Evolutionary conservation across 2,797 vertebrate genomes (phyloP).

Genomic region (Macropodus opercularis): DNA sequence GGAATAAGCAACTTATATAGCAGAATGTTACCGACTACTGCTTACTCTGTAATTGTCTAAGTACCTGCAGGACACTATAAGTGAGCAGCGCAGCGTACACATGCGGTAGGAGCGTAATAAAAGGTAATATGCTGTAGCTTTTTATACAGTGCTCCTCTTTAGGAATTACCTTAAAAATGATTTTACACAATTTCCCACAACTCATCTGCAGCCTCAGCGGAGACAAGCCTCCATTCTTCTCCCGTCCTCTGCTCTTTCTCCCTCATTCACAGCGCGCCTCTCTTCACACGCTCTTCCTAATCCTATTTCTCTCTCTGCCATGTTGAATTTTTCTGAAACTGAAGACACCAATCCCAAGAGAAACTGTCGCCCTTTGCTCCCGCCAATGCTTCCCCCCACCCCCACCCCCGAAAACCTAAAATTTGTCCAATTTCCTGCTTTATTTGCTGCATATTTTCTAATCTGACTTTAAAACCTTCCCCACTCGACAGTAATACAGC

Average conservation of each 20-base stretch:
- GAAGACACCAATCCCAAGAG: slow-evolving; percentile 1
- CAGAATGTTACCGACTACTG: too few species aligned
- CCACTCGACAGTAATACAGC: slow-evolving; percentile 38
- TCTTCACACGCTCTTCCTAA: slow-evolving; percentile 10
- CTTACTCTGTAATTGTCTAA: too few species aligned
- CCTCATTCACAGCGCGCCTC: slow-evolving; percentile 7
- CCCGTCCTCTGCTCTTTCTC: slow-evolving; percentile 8
- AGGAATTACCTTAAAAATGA: slow-evolving; percentile 26
- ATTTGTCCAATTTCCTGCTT: slow-evolving; percentile 24
- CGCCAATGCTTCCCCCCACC: background rate
- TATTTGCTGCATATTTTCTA: slow-evolving; percentile 50
- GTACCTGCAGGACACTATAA: slow-evolving; percentile 5
- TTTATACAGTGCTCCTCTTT: slow-evolving; percentile 16
- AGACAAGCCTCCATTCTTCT: slow-evolving; percentile 8
- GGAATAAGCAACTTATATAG: too few species aligned
- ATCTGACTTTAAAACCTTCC: slow-evolving; percentile 61
- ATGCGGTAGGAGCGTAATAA: slow-evolving; percentile 12
- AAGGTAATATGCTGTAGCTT: slow-evolving; percentile 6
- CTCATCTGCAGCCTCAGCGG: slow-evolving; percentile 25
- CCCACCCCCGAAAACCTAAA: too few species aligned
- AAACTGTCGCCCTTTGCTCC: slow-evolving; percentile 35
- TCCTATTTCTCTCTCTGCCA: slow-evolving; percentile 34
- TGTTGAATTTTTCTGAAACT: slow-evolving; percentile 35
- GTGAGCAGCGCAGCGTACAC: background rate
- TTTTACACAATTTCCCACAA: slow-evolving; percentile 28